Evolutionary conservation across 2,888 invertebrate species (phyloP).

Genomic region (Acronicta leporina): DNA sequence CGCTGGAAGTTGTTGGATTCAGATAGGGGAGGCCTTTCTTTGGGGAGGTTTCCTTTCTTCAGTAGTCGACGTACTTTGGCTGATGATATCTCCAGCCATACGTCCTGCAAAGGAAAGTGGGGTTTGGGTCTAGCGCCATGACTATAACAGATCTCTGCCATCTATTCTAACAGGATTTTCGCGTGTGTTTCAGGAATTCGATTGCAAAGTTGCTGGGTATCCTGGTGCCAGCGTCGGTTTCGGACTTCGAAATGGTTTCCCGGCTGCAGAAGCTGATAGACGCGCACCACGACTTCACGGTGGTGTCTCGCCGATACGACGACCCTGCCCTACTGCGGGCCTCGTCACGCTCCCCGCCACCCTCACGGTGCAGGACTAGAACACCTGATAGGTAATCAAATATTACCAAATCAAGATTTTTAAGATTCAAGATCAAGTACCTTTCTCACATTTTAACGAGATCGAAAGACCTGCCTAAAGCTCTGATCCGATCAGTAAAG

Average conservation of each 20-base stretch:
- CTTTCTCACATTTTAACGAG: neutral
- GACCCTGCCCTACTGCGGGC: slow-evolving; percentile 83
- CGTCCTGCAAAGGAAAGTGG: no score
- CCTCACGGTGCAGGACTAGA: slow-evolving; percentile 80
- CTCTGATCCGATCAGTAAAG: neutral
- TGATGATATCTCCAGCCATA: no score
- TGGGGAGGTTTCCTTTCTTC: no score
- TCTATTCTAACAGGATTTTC: neutral
- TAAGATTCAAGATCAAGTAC: no score
- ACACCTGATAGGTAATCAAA: slow-evolving; percentile 86
- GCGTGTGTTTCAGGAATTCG: slow-evolving; percentile 86
- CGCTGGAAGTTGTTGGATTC: no score
- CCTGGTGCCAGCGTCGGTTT: slow-evolving; percentile 90
- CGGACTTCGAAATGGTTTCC: slow-evolving; percentile 93
- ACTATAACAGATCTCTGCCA: neutral
- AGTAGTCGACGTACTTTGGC: no score
- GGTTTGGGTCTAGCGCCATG: neutral
- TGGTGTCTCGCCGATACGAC: slow-evolving; percentile 92
- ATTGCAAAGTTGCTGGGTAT: slow-evolving; percentile 93
- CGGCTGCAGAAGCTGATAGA: slow-evolving; percentile 95
- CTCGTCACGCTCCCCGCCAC: slow-evolving; percentile 85
- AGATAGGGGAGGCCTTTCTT: no score
- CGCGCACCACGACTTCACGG: slow-evolving; percentile 95
- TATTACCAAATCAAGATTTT: no score
- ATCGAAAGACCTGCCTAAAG: neutral